A percentile compares a stretch with the other conserved stretches of the same genome.
Conservation (phyloP, 2,888 invertebrate genomes). For the Sepioteuthis lessoniana region DNA sequence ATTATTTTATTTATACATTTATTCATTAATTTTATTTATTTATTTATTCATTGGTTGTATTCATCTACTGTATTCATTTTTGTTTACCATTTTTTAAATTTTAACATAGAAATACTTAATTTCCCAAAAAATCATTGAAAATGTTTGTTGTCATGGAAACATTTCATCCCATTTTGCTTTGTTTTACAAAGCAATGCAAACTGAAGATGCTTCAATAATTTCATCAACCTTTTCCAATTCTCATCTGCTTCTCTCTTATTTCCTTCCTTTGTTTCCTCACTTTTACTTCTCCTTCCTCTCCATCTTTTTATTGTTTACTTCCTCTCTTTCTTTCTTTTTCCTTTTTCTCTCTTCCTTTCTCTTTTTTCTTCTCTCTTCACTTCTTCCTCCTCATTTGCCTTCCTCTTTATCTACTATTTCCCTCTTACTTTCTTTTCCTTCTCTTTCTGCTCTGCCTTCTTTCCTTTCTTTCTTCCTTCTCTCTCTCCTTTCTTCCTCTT, state of each 20-base stretch:
- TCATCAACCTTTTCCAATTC: background rate
- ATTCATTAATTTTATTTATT: too few relatives aligned
- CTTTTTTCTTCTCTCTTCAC: background rate
- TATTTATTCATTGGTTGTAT: too few relatives aligned
- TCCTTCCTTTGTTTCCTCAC: too few relatives aligned
- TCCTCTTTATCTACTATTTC: background rate
- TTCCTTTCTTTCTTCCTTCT: background rate
- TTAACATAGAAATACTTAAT: too few relatives aligned
- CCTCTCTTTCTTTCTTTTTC: background rate
- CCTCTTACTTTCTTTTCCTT: rapidly evolving
- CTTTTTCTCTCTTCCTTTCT: background rate
- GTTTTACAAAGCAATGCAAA: too few relatives aligned
- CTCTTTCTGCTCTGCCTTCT: background rate
- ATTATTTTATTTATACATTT: too few relatives aligned
- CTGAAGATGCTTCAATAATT: background rate
- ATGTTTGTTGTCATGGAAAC: too few relatives aligned
- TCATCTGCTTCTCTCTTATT: background rate
- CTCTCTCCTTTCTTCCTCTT: rapidly evolving
- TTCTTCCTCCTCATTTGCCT: background rate
- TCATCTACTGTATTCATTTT: too few relatives aligned
- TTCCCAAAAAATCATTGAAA: too few relatives aligned
- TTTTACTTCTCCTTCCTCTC: background rate
- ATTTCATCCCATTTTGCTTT: too few relatives aligned
- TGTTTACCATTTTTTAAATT: too few relatives aligned
- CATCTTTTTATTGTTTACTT: rapidly evolving